Evolutionary conservation across 1,140 invertebrate genomes (phyloP).

Genomic region (Oreohelix idahoensis): DNA sequence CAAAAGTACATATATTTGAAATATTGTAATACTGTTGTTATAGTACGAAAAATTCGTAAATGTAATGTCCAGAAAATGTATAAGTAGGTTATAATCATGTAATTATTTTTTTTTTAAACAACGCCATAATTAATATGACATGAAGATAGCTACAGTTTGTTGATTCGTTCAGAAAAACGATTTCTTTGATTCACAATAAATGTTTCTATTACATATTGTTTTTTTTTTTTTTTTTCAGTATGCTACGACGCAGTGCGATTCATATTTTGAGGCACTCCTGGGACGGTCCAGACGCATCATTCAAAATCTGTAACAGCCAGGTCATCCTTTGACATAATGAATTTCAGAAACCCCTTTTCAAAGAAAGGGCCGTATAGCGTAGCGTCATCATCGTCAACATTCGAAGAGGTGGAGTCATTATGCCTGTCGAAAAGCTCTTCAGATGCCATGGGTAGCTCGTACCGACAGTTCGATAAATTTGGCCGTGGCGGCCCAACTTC

Average conservation of each 20-base stretch:
- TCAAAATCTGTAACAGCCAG: background rate
- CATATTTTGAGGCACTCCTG: background rate
- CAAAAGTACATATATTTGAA: no score
- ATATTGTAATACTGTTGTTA: no score
- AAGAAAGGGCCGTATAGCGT: slow-evolving; percentile 8
- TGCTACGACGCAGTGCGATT: slow-evolving; percentile 6
- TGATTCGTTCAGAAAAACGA: no score
- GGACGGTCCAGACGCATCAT: background rate
- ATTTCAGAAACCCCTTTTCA: background rate
- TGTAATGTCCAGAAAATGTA: no score
- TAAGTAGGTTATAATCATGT: no score
- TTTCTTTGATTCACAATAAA: no score
- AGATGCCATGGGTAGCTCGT: slow-evolving; percentile 34
- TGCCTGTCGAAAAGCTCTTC: slow-evolving; percentile 46
- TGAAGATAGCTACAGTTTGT: no score
- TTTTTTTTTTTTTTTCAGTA: background rate
- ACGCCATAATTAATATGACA: no score
- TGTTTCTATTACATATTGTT: no score
- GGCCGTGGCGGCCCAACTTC: background rate
- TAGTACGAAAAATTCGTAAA: no score
- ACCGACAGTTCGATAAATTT: background rate
- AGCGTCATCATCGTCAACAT: slow-evolving; percentile 38
- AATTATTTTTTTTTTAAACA: no score
- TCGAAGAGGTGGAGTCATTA: slow-evolving; percentile 50
- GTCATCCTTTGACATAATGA: slow-evolving; percentile 32